A percentile compares a stretch with the other conserved stretches of the same genome.
These are phyloP conservation scores for Oscheius sp. DNA, from an alignment of 2,888 invertebrate genomes.

Conservation along the genomic window DNA sequence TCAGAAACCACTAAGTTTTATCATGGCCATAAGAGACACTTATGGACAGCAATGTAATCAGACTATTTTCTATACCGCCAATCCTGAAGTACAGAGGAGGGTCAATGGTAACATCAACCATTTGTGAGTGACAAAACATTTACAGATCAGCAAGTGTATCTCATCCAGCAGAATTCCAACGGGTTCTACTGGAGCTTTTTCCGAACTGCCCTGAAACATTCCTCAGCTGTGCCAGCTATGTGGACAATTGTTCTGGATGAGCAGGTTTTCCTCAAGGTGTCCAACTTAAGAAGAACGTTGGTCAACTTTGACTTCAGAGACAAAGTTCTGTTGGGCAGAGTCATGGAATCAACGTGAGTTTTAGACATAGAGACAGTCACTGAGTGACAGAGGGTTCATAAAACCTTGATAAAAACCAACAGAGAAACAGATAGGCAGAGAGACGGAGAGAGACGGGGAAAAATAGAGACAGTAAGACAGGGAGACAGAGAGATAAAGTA, in stretches of 20 bases:
- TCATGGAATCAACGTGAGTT: conserved; percentile 22
- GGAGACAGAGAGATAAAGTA: too few species aligned
- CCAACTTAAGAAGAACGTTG: conserved; percentile 19
- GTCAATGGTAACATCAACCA: conserved; percentile 2
- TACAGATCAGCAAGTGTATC: conserved; percentile 25
- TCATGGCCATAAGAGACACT: conserved; percentile 33
- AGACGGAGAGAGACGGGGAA: too few species aligned
- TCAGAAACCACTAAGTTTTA: conserved; percentile 30
- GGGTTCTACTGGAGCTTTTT: conserved; percentile 29
- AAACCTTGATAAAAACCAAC: too few species aligned
- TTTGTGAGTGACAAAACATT: neutral
- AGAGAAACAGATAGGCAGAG: too few species aligned
- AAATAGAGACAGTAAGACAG: too few species aligned
- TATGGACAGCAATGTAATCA: conserved; percentile 32
- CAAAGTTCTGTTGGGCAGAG: conserved; percentile 10
- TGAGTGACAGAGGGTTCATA: neutral
- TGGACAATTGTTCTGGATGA: conserved; percentile 39
- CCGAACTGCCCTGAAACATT: conserved; percentile 16
- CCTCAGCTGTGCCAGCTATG: conserved; percentile 16
- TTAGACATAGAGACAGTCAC: neutral
- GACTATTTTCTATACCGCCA: conserved; percentile 29
- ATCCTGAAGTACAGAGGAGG: conserved; percentile 17
- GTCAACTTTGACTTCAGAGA: conserved; percentile 23
- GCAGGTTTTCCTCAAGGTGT: conserved; percentile 25
- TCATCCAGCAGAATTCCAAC: conserved; percentile 21